Base-by-base conservation (phyloP, 2,888 invertebrate genomes). In the Lasioglossum figueresi region DNA sequence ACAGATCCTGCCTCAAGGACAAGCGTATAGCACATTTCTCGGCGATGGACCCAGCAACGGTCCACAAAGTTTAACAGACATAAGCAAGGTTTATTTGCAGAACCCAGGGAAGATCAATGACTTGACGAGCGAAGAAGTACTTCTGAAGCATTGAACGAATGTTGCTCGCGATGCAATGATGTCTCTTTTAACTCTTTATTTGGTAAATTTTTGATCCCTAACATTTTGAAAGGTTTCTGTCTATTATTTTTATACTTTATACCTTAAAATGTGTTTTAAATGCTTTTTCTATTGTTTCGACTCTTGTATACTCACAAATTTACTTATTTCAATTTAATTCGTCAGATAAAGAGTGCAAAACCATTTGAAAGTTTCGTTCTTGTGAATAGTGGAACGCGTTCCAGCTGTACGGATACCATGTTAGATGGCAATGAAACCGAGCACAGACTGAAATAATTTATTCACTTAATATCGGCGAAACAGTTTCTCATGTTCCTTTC, bases 121-220 rank as follows among this genome's bases (percentile, higher is more conserved):
- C 74, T 82, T 93, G 23, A 90, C 93, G 31, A 91, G 91, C 70
- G 94, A 94, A 79, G 94, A 94, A 87, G 84, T 94, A 77, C 88
- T 94, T 52, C 82, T 94, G 1, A 94, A 94, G 80, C 90, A 91
- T 40, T 94, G 82, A 94, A 84, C 81, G 73, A 75, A 37, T 34
- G n/a, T 59, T 73, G 45, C 63, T 45, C 19, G 27, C 52, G 45
- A 10, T 34, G 31, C 75, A 70, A 48, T 31, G 66, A 52, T 76
- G 68, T 79, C 63, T 68, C 52, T 71, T 71, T 40, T 34, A 76
- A 76, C 73, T 73, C 78, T 78, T 85, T 85, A 76, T 76, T 81
- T 73, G 86, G 43, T 79, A 31, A 77, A 75, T 66, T 68, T 85
- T n/a, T 27, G 72, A 59, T 48, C 70, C 43, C 19, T 63, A 52